phyloP scores from a whole-genome alignment of 2,797 vertebrate species.

The Mycteria americana region DNA sequence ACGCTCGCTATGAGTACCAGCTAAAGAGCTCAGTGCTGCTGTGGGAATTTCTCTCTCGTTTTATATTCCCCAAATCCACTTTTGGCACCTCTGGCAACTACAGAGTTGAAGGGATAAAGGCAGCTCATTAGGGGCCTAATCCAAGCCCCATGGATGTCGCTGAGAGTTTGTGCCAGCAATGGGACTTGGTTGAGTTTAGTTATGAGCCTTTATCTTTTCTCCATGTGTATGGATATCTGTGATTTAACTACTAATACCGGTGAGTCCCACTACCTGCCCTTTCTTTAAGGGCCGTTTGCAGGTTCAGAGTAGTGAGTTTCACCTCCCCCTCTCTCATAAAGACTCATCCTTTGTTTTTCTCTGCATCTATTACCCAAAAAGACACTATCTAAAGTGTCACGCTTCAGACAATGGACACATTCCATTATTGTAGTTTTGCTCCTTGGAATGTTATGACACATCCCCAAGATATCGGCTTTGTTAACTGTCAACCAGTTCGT shows the following conservation, averaged over 20 bases:
- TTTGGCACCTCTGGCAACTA: not conserved
- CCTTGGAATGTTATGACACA: slow-evolving; percentile 20
- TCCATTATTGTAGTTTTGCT: not conserved
- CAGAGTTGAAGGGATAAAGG: not conserved
- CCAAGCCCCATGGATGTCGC: not conserved
- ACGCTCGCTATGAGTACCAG: not conserved
- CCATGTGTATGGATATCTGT: accelerated
- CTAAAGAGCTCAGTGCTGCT: not conserved
- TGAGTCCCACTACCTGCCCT: not conserved
- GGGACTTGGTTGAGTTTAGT: not conserved
- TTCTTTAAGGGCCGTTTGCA: not conserved
- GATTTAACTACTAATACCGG: not conserved
- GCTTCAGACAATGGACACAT: not conserved
- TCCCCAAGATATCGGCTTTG: not conserved
- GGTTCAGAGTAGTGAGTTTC: not conserved
- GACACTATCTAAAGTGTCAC: not conserved
- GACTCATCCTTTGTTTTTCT: not conserved
- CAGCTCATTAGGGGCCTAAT: not conserved
- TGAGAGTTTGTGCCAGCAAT: not conserved
- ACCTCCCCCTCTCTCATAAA: not conserved
- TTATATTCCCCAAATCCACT: not conserved
- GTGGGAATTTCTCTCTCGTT: not conserved
- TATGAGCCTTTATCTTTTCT: not conserved
- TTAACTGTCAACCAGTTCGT: not conserved
- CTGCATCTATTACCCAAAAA: not conserved